Evolutionary conservation across 2,113 vertebrate species (phyloP), one percentile per base, ranked within the genome.

Genomic region (Phalacrocorax pelagicus): DNA sequence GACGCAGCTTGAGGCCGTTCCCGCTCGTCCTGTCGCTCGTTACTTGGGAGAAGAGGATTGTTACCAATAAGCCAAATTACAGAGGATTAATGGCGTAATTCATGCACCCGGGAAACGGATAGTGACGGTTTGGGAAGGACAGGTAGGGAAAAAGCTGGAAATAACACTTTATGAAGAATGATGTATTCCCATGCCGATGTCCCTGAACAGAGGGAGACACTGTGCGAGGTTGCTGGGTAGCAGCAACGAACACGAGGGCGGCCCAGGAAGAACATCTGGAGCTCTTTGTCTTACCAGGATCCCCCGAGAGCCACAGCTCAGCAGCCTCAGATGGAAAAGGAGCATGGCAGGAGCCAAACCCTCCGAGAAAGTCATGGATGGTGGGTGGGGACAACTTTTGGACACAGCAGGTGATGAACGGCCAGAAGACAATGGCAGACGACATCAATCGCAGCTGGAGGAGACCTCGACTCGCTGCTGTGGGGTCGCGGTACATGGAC

Each of bases 181-280:
- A 32, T 8, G 42, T 5, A 24, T 20, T 16, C 13, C 12, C 29
- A 27, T 3, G 16, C 9, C 2, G 1, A 20, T 1, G 2, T 47
- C 29, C 80, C 34, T 8, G 10, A 9, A 11, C 24, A 19, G 34
- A 15, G 17, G 36, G 58, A 70, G 42, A 27, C 29, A 10, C 51
- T 11, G 22, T 5, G 40, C 15, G 6, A 15, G 58, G 44, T n/a
- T 57, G 4, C 44, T 7, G 32, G 19, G 23, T 9, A 34, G 32
- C 51, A 58, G 36, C 12, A 30, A 57, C 1, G 8, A 29, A 59
- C 40, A 42, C 0, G 0, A 55, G 44, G 51, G 46, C 40, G 46
- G 23, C 22, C 11, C 38, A 15, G 40, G 38, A 47, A 15, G 49
- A 57, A 63, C 14, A 4, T 36, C 57, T 46, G 71, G 77, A 86